phyloP scores from a whole-genome alignment of 2,113 vertebrate species.

The Cardinalis cardinalis region DNA sequence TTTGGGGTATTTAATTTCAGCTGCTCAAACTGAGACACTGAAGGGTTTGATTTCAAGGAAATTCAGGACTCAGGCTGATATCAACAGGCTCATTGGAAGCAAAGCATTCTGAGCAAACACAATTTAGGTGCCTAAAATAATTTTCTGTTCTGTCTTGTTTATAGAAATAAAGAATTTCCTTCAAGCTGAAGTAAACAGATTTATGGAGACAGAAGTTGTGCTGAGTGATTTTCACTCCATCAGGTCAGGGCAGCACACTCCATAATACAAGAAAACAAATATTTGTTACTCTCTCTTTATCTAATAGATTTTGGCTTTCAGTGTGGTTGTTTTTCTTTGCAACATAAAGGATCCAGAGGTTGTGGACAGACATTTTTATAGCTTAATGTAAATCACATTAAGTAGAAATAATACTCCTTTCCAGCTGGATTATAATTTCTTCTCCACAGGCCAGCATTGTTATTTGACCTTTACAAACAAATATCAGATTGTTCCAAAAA shows the following conservation, averaged over 20 bases:
- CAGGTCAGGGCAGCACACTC: neutral
- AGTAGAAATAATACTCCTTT: neutral
- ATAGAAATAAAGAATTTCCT: neutral
- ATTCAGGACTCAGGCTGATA: neutral
- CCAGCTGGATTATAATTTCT: neutral
- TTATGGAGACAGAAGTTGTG: neutral
- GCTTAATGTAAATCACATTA: neutral
- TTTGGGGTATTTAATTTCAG: neutral
- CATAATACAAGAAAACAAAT: neutral
- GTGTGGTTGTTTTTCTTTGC: neutral
- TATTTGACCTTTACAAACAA: neutral
- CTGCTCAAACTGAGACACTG: neutral
- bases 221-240: neutral
- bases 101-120: neutral
- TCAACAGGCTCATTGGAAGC: neutral
- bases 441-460: neutral
- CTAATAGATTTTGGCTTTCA: neutral
- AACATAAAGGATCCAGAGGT: neutral
- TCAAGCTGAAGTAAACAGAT: neutral
- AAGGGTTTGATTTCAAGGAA: neutral
- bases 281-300: neutral
- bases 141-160: neutral
- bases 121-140: neutral
- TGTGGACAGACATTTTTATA: neutral
- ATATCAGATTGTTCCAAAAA: neutral